Percentiles rank a stretch among this genome's conserved stretches.
Conservation (phyloP, 2,113 vertebrate genomes). For the Athene noctua region DNA sequence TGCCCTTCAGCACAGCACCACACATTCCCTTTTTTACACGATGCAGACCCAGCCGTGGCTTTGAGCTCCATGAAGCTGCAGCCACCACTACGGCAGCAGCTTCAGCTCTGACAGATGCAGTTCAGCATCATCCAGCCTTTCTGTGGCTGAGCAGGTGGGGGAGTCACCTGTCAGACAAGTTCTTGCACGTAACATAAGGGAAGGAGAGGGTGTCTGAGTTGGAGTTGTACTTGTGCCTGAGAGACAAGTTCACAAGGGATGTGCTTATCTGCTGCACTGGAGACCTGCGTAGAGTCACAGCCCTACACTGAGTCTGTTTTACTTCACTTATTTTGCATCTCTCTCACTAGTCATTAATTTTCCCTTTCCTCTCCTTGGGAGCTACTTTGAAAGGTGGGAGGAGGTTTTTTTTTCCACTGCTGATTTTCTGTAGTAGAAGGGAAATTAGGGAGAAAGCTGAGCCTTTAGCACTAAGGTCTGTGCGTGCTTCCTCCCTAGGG, state of each 20-base stretch:
- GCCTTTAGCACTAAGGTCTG: background rate
- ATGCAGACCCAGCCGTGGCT: background rate
- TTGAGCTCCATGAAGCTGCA: background rate
- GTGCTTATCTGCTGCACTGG: background rate
- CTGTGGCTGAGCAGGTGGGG: background rate
- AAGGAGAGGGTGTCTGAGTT: background rate
- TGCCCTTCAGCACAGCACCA: background rate
- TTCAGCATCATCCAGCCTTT: background rate
- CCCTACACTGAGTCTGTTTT: background rate
- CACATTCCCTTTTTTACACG: accelerated
- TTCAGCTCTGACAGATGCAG: background rate
- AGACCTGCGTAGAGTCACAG: background rate
- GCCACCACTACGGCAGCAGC: background rate
- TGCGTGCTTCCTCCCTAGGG: background rate
- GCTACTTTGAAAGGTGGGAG: background rate
- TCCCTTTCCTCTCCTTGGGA: background rate
- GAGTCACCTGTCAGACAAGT: background rate
- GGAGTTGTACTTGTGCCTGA: background rate
- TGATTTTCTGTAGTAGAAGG: background rate
- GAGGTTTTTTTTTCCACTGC: background rate
- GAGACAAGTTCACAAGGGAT: background rate
- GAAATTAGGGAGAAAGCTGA: background rate
- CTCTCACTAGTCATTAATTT: background rate
- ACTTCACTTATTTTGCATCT: background rate
- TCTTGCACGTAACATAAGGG: background rate